Base-by-base conservation (phyloP, 2,888 invertebrate species). In the Meteorus colon region DNA sequence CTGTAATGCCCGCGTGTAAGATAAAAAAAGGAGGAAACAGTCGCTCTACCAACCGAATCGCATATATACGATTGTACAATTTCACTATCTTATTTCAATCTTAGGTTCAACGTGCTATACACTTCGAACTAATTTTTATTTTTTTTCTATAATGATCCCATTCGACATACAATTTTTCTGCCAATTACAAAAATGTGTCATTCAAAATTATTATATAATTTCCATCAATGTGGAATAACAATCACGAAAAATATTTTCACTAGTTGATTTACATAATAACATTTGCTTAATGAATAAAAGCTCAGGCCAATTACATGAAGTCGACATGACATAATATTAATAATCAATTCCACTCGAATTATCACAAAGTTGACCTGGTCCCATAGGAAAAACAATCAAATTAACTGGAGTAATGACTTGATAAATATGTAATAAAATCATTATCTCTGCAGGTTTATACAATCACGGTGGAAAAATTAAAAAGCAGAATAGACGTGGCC, bases 1-100 rank as follows among this genome's bases (percentile, higher is more conserved):
- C 65, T 60, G 41, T 27, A 37, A 71, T 29, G 48, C 12, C 19
- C 60, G 72, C 14, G 29, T 72, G 48, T 63, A 48, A 62, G 34
- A 63, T 62, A 31, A 48, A 27, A 14, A 48, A 67, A 34, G 37
- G 29, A 34, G 16, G 62, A 62, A 34, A 31, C n/a, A 62, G 31
- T 62, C 19, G 34, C 41, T 12, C 65, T 24, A 12, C 62, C 62
- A 62, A 62, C 19, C 19, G 34, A 65, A 65, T 65, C 65, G 65
- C 19, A 65, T 37, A 6, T n/a, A 65, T 41, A 29, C 29, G 37
- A 41, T 41, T 65, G 63, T 29, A 29, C 63, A 55, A 55, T 55
- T 55, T 55, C 19, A 65, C 37, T 37, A 19, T 19, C 24, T 19
- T 19, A 65, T n/a, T 37, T 65, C 37, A n/a, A 65, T 41, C 37